Conservation (phyloP, 2,113 vertebrate genomes). For the Heterochromis multidens region DNA sequence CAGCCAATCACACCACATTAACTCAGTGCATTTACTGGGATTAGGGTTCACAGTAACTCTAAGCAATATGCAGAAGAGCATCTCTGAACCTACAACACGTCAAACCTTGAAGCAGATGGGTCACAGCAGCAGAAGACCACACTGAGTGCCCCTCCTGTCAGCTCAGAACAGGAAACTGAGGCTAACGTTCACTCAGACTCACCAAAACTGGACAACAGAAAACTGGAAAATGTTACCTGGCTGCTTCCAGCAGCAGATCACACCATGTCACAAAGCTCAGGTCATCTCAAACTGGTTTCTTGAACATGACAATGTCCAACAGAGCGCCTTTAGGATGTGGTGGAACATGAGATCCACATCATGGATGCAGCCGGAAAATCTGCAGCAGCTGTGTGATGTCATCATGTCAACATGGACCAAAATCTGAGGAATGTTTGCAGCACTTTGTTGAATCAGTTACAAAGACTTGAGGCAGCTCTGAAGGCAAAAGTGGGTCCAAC, state of each 20-base stretch:
- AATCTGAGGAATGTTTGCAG: no score
- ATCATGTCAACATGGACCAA: no score
- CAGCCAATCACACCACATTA: background rate
- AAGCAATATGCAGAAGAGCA: no score
- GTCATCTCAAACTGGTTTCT: background rate
- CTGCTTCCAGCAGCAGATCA: accelerated
- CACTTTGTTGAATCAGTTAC: no score
- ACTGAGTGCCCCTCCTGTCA: background rate
- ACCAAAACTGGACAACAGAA: background rate
- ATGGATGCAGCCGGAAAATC: no score
- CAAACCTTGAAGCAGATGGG: background rate
- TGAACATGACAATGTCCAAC: no score
- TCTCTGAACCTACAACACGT: background rate
- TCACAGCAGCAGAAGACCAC: background rate
- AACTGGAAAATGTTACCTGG: background rate
- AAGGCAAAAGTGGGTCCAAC: no score
- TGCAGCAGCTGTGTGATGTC: no score
- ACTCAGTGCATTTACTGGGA: background rate
- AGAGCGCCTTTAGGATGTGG: no score
- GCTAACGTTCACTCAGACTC: accelerated
- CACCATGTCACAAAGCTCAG: background rate
- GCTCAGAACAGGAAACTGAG: background rate
- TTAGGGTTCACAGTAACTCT: background rate
- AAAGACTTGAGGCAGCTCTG: no score
- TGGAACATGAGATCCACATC: no score